Percentiles rank a stretch among this genome's conserved stretches.
Conservation (phyloP, 2,797 vertebrate genomes). For the Potorous gilbertii region DNA sequence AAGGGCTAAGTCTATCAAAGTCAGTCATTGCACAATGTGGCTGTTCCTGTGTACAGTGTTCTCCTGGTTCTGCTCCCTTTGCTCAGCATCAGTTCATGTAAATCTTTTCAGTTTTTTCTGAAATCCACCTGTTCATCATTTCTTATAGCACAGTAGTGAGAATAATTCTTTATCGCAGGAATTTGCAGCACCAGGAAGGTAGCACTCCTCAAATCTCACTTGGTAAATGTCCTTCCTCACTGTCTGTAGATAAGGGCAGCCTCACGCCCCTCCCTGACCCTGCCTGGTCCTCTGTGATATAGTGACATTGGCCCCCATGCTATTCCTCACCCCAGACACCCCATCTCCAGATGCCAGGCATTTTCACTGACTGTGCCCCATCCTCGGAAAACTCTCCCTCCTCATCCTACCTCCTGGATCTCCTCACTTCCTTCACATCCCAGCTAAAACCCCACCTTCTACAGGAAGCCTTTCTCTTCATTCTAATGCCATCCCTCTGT, state of each 20-base stretch:
- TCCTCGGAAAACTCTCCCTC: not conserved
- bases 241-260: not conserved
- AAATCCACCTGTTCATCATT: no score
- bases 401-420: not conserved
- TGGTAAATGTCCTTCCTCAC: not conserved
- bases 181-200: no score
- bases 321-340: not conserved
- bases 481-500: not conserved
- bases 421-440: not conserved
- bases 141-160: no score
- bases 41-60: no score
- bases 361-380: not conserved
- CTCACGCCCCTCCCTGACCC: not conserved
- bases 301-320: not conserved
- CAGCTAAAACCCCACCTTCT: not conserved
- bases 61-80: no score
- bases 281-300: not conserved
- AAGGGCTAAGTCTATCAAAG: no score
- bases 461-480: not conserved
- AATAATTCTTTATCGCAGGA: not conserved
- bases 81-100: no score
- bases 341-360: not conserved
- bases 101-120: no score
- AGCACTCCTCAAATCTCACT: not conserved
- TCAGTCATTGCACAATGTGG: no score